These are phyloP conservation scores for Synchiropus splendidus DNA, from an alignment of 2,113 vertebrate genomes.

Conservation along the genomic window DNA sequence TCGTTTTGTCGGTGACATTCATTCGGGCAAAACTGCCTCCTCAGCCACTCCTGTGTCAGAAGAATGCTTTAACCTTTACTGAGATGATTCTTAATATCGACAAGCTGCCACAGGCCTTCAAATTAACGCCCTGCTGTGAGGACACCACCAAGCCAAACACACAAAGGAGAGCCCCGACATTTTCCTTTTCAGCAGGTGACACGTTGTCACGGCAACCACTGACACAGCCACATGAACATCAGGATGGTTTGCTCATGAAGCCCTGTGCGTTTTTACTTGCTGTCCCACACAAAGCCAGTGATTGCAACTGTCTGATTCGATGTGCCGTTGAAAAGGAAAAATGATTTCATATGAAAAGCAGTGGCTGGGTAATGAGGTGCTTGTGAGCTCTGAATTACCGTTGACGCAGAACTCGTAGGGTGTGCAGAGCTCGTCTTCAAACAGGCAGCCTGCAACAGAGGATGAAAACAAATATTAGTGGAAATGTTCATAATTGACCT, in stretches of 20 bases:
- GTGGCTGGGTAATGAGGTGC: background rate
- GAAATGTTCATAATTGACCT: no score
- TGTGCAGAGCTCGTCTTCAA: conserved; percentile 56
- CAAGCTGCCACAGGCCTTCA: conserved; percentile 20
- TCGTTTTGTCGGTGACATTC: no score
- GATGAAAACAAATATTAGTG: no score
- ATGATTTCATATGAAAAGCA: no score
- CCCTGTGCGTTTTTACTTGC: no score
- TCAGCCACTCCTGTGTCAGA: background rate
- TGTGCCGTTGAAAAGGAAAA: background rate
- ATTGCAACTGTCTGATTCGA: no score
- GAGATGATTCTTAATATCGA: conserved; percentile 28
- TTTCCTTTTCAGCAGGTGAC: conserved; percentile 16
- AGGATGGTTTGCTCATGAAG: background rate
- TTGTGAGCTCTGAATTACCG: conserved; percentile 31
- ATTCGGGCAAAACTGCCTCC: background rate
- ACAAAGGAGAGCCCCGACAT: conserved; percentile 14
- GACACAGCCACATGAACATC: conserved; percentile 18
- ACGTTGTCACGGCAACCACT: conserved; percentile 22
- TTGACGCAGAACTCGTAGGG: conserved; percentile 57
- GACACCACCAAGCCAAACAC: conserved; percentile 15
- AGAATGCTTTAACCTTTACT: conserved; percentile 52
- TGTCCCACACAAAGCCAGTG: no score
- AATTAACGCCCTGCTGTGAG: conserved; percentile 16
- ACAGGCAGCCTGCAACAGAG: conserved; percentile 48